Evolutionary conservation across 2,113 vertebrate genomes (phyloP), one percentile per base, ranked within the genome.

Genomic region (Acrocephalus arundinaceus): DNA sequence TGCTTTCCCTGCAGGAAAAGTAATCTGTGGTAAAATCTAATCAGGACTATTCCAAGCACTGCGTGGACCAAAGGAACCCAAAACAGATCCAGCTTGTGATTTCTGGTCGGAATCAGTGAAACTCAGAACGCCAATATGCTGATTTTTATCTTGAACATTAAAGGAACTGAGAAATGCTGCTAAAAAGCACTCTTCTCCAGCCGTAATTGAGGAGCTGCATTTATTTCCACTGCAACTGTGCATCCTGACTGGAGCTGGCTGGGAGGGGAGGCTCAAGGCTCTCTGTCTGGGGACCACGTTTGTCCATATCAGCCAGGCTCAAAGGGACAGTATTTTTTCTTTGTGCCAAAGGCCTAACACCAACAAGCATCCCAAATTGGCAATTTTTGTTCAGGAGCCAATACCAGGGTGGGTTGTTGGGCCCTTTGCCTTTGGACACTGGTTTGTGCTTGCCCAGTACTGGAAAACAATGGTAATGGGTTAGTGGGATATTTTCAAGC

Each of bases 51-150:
- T 85, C 95, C 93, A 89, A 96, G 72, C 77, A 46, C 33, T 88
- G 35, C 35, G 39, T 95, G 81, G 76, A 94, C 94, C 66, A 93
- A 96, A 96, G 93, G 66, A 97, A 93, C 59, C 82, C 65, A 58
- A 96, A 97, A 81, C 75, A 86, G 96, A 95, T 76, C 78, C 93
- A 62, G 88, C 80, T 97, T 98, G 88, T 39, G 30, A 11, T 90
- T 97, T 94, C 71, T 76, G 83, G 85, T 90, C 2, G 12, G 65
- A 93, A 93, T 85, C 90, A 86, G 86, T 18, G 1, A 87, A 84
- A 89, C 55, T 21, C 87, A 86, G 66, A 92, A 95, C 90, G 91
- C 90, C 94, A 73, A 49, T 87, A 13, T 27, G 67, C 62, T 3
- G 77, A 86, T 96, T 90, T 95, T 94, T 97, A 96, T 97, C 94